Evolutionary conservation across 2,797 vertebrate genomes (phyloP).

Genomic region (Phyllotis vaccarum): DNA sequence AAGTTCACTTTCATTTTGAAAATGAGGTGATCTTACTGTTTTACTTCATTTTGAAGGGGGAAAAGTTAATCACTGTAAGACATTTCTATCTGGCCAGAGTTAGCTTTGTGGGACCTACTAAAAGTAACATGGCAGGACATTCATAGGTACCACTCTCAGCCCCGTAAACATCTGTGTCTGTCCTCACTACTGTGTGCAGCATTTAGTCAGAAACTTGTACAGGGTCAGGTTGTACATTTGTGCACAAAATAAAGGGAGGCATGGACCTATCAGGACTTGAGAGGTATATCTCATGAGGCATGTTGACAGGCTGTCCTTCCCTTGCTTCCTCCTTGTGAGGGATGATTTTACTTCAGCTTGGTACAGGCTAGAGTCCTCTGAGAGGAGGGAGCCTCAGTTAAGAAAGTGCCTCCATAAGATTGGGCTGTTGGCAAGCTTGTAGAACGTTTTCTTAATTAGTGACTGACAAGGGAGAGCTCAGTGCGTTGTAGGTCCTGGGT

Average conservation of each 20-base stretch:
- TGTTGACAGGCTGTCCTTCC: neutral
- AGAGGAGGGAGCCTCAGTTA: neutral
- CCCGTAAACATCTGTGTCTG: neutral
- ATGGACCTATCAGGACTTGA: accelerated
- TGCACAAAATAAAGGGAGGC: neutral
- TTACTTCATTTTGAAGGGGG: neutral
- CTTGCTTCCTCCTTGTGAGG: neutral
- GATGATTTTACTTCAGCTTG: neutral
- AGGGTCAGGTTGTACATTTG: too few species aligned
- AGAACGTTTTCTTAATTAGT: neutral
- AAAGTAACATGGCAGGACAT: neutral
- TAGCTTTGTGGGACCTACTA: neutral
- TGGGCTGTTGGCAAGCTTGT: too few species aligned
- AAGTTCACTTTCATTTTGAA: neutral
- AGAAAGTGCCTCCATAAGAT: neutral
- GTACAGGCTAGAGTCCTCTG: neutral
- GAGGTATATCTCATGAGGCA: neutral
- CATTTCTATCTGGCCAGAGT: neutral
- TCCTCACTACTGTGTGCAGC: neutral
- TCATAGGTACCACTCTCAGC: accelerated
- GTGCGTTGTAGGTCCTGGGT: neutral
- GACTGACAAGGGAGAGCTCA: neutral
- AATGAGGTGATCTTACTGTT: neutral
- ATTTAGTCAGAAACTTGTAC: accelerated
- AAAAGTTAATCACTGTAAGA: too few species aligned